Percentiles rank a stretch among this genome's conserved stretches.
Evolutionary conservation across 2,888 invertebrate genomes (phyloP).

Genomic region (Nasonia oneida): DNA sequence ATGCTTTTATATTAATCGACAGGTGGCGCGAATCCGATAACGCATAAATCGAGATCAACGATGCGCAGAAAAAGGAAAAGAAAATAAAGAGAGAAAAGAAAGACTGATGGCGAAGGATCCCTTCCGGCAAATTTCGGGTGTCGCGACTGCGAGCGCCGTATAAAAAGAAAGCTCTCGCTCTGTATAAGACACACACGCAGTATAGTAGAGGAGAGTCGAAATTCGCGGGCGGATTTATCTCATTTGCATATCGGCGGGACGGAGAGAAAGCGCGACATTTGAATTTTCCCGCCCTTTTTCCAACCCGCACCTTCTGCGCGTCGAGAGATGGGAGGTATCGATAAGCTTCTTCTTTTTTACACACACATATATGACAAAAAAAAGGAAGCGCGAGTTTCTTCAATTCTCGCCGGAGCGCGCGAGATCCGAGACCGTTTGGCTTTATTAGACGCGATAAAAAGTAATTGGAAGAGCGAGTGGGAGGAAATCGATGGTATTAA

Average conservation of each 20-base stretch:
- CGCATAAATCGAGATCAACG: neutral
- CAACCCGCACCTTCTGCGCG: neutral
- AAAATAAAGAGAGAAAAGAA: neutral
- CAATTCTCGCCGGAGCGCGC: neutral
- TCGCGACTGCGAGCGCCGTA: neutral
- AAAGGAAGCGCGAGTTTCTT: neutral
- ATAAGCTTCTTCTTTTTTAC: neutral
- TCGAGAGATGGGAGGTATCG: neutral
- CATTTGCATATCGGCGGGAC: neutral
- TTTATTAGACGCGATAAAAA: slow-evolving; percentile 7
- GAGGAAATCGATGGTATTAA: neutral
- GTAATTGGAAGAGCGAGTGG: neutral
- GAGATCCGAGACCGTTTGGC: neutral
- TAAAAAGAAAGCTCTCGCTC: neutral
- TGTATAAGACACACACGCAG: neutral
- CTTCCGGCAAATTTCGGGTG: slow-evolving; percentile 9
- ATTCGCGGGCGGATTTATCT: neutral
- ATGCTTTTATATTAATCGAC: neutral
- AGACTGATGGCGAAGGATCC: neutral
- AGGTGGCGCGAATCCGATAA: neutral
- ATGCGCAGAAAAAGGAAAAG: neutral
- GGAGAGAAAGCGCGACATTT: slow-evolving; percentile 1
- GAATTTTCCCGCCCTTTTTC: neutral
- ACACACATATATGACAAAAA: neutral
- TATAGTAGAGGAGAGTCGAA: neutral